These are phyloP conservation scores for Mesitornis unicolor DNA, from an alignment of 2,113 vertebrate species.

Conservation along the genomic window DNA sequence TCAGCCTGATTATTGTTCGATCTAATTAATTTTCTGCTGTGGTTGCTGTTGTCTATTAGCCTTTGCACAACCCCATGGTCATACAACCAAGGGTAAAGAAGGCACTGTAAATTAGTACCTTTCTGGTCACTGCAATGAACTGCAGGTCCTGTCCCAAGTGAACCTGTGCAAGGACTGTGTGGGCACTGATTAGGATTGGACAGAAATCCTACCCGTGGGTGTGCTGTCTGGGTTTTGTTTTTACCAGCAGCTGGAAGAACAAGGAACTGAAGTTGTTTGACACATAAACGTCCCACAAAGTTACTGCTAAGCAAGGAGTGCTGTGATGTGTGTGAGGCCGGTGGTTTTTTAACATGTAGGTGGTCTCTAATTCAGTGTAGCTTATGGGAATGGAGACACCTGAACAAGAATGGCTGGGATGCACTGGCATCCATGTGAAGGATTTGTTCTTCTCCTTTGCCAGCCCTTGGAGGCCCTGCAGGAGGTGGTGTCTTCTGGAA, in stretches of 20 bases:
- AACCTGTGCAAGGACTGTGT: not conserved
- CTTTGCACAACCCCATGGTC: not conserved
- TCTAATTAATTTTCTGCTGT: not conserved
- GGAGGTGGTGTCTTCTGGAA: not conserved
- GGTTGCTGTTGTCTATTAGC: not conserved
- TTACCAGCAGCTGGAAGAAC: not conserved
- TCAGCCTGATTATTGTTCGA: not conserved
- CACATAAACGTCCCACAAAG: not conserved
- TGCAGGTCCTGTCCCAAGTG: not conserved
- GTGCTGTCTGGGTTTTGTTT: not conserved
- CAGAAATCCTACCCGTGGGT: too few species aligned
- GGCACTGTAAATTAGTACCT: fast-evolving
- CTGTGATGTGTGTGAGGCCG: not conserved
- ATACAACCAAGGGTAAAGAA: not conserved
- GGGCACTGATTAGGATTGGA: not conserved
- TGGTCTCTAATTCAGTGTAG: too few species aligned
- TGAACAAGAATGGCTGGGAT: not conserved
- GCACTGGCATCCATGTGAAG: not conserved
- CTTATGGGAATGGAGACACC: not conserved
- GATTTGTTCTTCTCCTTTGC: not conserved
- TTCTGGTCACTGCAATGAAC: not conserved
- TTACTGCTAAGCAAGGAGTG: fast-evolving
- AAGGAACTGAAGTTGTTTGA: not conserved
- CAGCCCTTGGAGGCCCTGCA: not conserved
- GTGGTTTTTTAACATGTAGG: fast-evolving